Base-by-base conservation (phyloP, 1,140 invertebrate genomes). In the Cotesia vestalis region DNA sequence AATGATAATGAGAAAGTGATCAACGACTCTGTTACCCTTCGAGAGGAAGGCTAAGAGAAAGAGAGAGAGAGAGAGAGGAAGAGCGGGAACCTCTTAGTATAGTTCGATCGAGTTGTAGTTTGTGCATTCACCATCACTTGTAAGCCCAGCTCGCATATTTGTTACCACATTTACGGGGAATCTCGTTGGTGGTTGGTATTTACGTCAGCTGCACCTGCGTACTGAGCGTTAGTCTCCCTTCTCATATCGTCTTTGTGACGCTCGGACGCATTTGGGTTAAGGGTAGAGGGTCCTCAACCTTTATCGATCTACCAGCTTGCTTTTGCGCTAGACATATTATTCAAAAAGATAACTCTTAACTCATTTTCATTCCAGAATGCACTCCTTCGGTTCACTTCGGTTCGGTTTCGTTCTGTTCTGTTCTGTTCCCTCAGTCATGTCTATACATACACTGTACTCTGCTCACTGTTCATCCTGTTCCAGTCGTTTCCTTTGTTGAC, bases 201-300 rank as follows among this genome's bases (percentile, higher is more conserved):
- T 70, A 40, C 53, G 51, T 55, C 59, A 36, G 57, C 55, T 72
- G 73, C 69, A 74, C 69, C 64, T 74, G 73, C 73, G 73, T 71
- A 74, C 62, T 72, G 52, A 46, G 66, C 34, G 53, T 51, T 57
- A 51, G 67, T 73, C 64, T 55, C 71, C 59, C 60, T 40, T 62
- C 57, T 75, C 61, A 75, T 72, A 75, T 72, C 66, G 69, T 59
- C 59, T 68, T 72, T 69, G 73, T 69, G 69, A 75, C 66, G 69
- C 63, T 75, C 60, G 73, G 60, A 75, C 73, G 73, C 66, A 75
- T 75, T 75, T 75, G 69, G 73, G 73, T 75, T 75, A 75, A 75
- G 73, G 73, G 73, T 72, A 75, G 73, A 75, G 70, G 69, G 69
- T 70, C 67, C 73, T 67, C 73, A 74, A 71, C 73, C 73, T 71